phyloP scores from a whole-genome alignment of 92 coral and sea anemone genomes.

The Phenganax subtilis region DNA sequence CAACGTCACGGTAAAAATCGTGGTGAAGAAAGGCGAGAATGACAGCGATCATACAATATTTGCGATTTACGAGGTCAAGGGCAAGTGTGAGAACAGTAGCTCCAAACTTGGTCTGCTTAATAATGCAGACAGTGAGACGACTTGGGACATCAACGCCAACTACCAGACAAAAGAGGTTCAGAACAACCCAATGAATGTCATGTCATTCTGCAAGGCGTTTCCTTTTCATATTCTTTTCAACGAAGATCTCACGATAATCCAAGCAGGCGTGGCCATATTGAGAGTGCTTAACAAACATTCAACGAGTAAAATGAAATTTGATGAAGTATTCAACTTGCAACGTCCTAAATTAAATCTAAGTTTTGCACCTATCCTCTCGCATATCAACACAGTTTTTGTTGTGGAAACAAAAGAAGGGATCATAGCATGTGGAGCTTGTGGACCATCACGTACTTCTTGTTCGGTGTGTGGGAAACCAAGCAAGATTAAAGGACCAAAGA shows the following conservation, averaged over 20 bases:
- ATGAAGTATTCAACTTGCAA: constrained; percentile 68
- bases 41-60: constrained; percentile 69
- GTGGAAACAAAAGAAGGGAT: constrained; percentile 61
- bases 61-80: constrained; percentile 69
- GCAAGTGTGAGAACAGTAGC: constrained; percentile 48
- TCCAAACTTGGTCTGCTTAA: constrained; percentile 85
- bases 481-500: constrained; percentile 39
- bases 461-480: constrained; percentile 31
- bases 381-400: constrained; percentile 88
- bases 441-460: constrained; percentile 4
- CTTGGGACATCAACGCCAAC: constrained; percentile 37
- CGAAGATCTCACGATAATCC: constrained; percentile 71
- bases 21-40: constrained; percentile 56
- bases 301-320: constrained; percentile 58
- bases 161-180: constrained; percentile 13
- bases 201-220: constrained; percentile 92
- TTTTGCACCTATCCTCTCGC: constrained; percentile 66
- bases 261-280: constrained; percentile 80
- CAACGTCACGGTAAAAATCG: constrained; percentile 59
- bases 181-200: constrained; percentile 56
- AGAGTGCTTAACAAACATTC: constrained; percentile 58
- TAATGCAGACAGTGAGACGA: not conserved
- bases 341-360: constrained; percentile 80
- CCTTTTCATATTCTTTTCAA: constrained; percentile 96
- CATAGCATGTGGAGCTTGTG: not conserved